Conservation (phyloP, 2,888 invertebrate genomes). For the Acleris literana region DNA sequence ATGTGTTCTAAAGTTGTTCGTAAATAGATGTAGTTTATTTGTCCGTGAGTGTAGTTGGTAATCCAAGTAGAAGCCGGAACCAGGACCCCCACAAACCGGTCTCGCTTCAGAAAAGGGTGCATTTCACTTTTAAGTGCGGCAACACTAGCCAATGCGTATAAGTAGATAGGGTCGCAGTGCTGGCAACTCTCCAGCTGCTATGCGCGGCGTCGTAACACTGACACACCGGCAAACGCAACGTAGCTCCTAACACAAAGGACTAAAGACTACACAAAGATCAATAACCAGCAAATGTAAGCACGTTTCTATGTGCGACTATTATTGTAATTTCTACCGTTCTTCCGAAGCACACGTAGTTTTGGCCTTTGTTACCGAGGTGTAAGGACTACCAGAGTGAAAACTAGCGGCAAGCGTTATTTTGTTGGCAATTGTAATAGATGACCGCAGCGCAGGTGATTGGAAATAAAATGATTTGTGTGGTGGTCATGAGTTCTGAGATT, state of each 20-base stretch:
- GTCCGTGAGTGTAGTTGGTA: neutral
- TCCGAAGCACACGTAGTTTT: slow-evolving; percentile 10
- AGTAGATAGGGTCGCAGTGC: slow-evolving; percentile 22
- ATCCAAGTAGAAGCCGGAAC: slow-evolving; percentile 6
- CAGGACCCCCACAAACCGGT: slow-evolving; percentile 16
- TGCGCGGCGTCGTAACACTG: neutral
- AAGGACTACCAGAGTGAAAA: slow-evolving; percentile 2
- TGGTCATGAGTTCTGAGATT: slow-evolving; percentile 30
- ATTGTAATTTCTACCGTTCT: slow-evolving; percentile 19
- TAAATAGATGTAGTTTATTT: no score
- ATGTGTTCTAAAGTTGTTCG: no score
- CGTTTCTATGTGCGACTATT: slow-evolving; percentile 27
- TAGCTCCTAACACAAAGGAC: slow-evolving; percentile 15
- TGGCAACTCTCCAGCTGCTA: slow-evolving; percentile 33
- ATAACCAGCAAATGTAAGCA: slow-evolving; percentile 6
- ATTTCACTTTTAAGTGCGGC: slow-evolving; percentile 36
- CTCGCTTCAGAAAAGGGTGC: slow-evolving; percentile 28
- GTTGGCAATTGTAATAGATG: slow-evolving; percentile 37
- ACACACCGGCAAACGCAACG: slow-evolving; percentile 12
- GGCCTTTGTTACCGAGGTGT: neutral
- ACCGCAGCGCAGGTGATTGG: slow-evolving; percentile 34
- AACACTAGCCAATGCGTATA: slow-evolving; percentile 32
- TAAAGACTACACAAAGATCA: neutral
- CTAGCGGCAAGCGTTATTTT: slow-evolving; percentile 7
- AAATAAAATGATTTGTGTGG: slow-evolving; percentile 37